These are phyloP conservation scores for Platycnemis pennipes DNA, from an alignment of 2,888 invertebrate genomes.

Conservation along the genomic window DNA sequence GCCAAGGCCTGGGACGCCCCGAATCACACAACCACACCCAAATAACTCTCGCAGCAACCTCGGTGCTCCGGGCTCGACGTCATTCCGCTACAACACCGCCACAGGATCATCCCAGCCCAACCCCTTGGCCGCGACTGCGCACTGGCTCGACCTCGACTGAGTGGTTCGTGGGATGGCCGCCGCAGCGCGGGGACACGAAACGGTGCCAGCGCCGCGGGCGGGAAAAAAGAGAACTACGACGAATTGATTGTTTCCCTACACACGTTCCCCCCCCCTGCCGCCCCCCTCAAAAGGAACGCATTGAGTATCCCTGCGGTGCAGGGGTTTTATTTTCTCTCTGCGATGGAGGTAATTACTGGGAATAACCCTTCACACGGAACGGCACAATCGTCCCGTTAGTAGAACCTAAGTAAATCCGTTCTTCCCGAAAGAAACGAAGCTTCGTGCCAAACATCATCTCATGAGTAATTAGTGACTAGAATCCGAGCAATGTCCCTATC, in stretches of 20 bases:
- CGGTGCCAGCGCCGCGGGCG: not conserved
- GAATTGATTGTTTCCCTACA: not conserved
- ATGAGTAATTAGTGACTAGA: not conserved
- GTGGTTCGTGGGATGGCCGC: conserved; percentile 20
- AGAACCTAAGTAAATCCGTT: not conserved
- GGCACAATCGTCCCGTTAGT: too few relatives aligned
- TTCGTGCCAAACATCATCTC: not conserved
- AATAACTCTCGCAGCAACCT: conserved; percentile 42
- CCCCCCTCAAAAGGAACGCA: not conserved
- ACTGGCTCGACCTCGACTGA: conserved; percentile 23
- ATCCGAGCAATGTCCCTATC: not conserved
- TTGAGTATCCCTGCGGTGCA: too few relatives aligned
- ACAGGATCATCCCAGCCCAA: not conserved
- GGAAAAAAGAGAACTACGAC: not conserved
- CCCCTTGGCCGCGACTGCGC: conserved; percentile 61
- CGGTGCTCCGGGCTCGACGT: conserved; percentile 12
- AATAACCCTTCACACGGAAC: too few relatives aligned
- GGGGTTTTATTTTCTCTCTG: too few relatives aligned
- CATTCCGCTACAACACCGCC: conserved; percentile 54
- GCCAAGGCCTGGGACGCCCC: not conserved
- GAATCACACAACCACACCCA: conserved; percentile 47
- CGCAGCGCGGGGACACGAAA: not conserved
- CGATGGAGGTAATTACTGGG: too few relatives aligned
- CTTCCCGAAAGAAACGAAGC: not conserved
- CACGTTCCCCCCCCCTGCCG: not conserved